These are phyloP conservation scores for Enteromius viviparus DNA, from an alignment of 2,797 vertebrate genomes.

Conservation along the genomic window DNA sequence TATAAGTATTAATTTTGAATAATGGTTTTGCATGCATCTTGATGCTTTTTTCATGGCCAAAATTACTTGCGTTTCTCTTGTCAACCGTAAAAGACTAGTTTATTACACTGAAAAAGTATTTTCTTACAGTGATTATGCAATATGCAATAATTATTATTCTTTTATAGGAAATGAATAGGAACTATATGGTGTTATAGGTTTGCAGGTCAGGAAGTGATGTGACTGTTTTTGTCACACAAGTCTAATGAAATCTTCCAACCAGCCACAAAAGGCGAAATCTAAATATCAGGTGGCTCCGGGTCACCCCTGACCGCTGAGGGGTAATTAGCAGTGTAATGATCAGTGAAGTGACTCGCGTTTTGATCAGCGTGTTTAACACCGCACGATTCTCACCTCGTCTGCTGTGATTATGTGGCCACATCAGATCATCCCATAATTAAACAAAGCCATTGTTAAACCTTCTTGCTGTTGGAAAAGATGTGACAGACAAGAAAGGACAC, in stretches of 20 bases:
- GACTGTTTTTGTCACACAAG: not conserved
- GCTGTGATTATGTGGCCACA: slow-evolving; percentile 3
- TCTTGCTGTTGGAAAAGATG: not conserved
- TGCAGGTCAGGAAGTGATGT: slow-evolving; percentile 12
- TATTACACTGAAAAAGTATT: not conserved
- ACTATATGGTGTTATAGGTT: not conserved
- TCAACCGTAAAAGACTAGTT: not conserved
- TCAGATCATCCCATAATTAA: slow-evolving; percentile 34
- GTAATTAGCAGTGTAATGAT: slow-evolving; percentile 26
- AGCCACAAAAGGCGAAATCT: not conserved
- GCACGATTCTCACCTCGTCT: slow-evolving; percentile 3
- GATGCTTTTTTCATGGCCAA: not conserved
- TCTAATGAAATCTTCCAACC: not conserved
- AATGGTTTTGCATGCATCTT: not conserved
- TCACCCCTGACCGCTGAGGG: not conserved
- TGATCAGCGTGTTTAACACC: slow-evolving; percentile 7
- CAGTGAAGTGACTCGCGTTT: not conserved
- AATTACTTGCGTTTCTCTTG: not conserved
- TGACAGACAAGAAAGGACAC: not conserved
- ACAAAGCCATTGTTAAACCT: slow-evolving; percentile 35
- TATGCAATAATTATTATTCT: not conserved
- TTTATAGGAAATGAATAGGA: not conserved
- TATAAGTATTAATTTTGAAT: not conserved
- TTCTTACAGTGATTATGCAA: not conserved
- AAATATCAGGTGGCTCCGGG: not conserved